These are phyloP conservation scores for Brassicogethes aeneus DNA, from an alignment of 2,888 invertebrate genomes.

Conservation along the genomic window DNA sequence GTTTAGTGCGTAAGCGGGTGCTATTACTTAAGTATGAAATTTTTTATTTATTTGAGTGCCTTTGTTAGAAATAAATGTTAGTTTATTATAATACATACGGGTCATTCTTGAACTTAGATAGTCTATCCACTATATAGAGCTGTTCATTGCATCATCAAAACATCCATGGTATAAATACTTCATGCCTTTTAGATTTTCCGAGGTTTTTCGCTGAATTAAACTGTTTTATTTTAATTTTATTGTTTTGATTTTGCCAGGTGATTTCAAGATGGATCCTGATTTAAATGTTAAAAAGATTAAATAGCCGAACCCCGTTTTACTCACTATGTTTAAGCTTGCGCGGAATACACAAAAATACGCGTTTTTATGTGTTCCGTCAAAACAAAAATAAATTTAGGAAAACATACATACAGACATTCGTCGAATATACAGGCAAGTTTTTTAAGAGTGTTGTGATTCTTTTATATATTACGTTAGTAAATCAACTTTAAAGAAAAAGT, in stretches of 20 bases:
- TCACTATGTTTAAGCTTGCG: slow-evolving; percentile 10
- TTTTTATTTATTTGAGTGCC: slow-evolving; percentile 19
- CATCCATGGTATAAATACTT: slow-evolving; percentile 2
- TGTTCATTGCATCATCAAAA: too few relatives aligned
- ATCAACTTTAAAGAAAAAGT: slow-evolving; percentile 11
- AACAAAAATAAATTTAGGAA: slow-evolving; percentile 6
- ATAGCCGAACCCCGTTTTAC: slow-evolving; percentile 15
- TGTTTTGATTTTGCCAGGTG: slow-evolving; percentile 9
- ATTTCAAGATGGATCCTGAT: slow-evolving; percentile 6
- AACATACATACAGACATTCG: too few relatives aligned
- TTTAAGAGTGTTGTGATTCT: slow-evolving; percentile 1
- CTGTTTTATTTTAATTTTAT: slow-evolving; percentile 4
- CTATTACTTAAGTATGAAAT: slow-evolving; percentile 12
- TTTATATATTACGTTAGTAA: neutral
- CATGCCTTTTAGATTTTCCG: slow-evolving; percentile 9
- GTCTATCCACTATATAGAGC: too few relatives aligned
- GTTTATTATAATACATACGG: too few relatives aligned
- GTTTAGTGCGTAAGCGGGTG: slow-evolving; percentile 28
- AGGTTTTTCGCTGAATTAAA: slow-evolving; percentile 4
- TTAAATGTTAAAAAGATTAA: slow-evolving; percentile 8
- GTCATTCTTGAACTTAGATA: too few relatives aligned
- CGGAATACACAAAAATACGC: slow-evolving; percentile 10
- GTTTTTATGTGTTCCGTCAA: slow-evolving; percentile 12
- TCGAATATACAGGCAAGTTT: slow-evolving; percentile 6
- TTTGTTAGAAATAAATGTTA: too few relatives aligned